These are phyloP conservation scores for Stictocephala bisonia DNA, from an alignment of 2,888 invertebrate species.

Conservation along the genomic window DNA sequence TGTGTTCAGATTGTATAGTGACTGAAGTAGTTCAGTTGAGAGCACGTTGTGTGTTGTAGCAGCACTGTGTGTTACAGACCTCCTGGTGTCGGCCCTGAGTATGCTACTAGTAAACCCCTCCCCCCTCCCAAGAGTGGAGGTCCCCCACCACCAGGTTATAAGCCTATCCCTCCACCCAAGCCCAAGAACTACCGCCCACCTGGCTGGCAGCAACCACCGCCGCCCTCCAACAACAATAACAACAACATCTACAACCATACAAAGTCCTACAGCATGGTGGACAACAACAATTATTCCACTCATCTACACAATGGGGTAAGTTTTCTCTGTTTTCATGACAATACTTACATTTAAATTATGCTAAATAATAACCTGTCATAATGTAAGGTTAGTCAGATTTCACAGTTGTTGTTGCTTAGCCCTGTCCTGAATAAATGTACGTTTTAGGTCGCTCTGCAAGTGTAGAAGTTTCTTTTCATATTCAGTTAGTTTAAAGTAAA, in stretches of 20 bases:
- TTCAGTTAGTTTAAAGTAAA: too few relatives aligned
- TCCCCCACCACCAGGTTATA: conserved; percentile 71
- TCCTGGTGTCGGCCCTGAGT: conserved; percentile 57
- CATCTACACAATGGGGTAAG: conserved; percentile 68
- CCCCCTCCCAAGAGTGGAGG: conserved; percentile 61
- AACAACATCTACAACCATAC: conserved; percentile 65
- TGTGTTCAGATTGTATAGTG: not conserved
- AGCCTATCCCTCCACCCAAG: conserved; percentile 92
- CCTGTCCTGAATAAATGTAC: too few relatives aligned
- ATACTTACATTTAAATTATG: too few relatives aligned
- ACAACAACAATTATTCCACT: conserved; percentile 59
- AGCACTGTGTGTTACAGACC: conserved; percentile 54
- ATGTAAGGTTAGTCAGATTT: too few relatives aligned
- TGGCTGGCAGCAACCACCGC: conserved; percentile 62
- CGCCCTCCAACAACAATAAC: conserved; percentile 46
- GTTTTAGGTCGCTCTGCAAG: too few relatives aligned
- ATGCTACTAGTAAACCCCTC: conserved; percentile 60
- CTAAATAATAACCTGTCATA: too few relatives aligned
- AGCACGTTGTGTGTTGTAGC: too few relatives aligned
- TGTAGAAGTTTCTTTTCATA: too few relatives aligned
- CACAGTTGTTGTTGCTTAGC: too few relatives aligned
- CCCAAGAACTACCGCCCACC: conserved; percentile 92
- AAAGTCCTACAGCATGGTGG: conserved; percentile 67
- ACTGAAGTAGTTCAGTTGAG: not conserved
- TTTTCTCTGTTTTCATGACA: too few relatives aligned